phyloP scores from a whole-genome alignment of 2,113 vertebrate genomes.

The Suncus etruscus region DNA sequence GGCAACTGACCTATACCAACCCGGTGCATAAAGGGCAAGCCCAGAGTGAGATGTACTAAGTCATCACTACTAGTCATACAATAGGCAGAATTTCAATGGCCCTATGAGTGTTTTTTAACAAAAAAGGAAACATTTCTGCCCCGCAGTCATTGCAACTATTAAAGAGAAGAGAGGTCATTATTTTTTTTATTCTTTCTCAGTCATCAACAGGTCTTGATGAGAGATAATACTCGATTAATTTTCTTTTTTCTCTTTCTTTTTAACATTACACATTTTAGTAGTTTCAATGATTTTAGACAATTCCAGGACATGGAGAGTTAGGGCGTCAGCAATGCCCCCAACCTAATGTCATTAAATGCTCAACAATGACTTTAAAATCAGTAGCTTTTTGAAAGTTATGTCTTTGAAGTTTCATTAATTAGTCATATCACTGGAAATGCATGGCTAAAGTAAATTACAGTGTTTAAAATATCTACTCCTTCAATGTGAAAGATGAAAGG shows the following conservation, averaged over 20 bases:
- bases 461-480: slow-evolving; percentile 93
- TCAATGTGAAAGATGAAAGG: slow-evolving; percentile 93
- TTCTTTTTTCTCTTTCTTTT: slow-evolving; percentile 60
- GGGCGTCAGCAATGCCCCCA: slow-evolving; percentile 84
- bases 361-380: slow-evolving; percentile 90
- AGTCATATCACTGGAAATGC: slow-evolving; percentile 90
- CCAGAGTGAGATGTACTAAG: neutral
- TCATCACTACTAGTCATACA: neutral
- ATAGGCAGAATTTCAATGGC: neutral
- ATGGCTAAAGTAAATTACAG: slow-evolving; percentile 93
- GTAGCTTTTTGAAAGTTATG: slow-evolving; percentile 91
- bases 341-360: slow-evolving; percentile 88
- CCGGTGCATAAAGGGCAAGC: neutral
- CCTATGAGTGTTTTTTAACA: neutral
- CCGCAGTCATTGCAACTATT: neutral
- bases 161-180: slow-evolving; percentile 61
- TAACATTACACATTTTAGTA: slow-evolving; percentile 76
- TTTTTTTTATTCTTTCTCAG: slow-evolving; percentile 70
- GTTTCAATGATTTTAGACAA: slow-evolving; percentile 85
- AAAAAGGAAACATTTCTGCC: slow-evolving; percentile 17
- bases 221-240: slow-evolving; percentile 83
- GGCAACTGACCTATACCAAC: neutral
- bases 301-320: slow-evolving; percentile 82
- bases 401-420: slow-evolving; percentile 93
- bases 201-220: slow-evolving; percentile 85